Base-by-base conservation (phyloP, 1,140 invertebrate species). In the Daktulosphaira vitifoliae region DNA sequence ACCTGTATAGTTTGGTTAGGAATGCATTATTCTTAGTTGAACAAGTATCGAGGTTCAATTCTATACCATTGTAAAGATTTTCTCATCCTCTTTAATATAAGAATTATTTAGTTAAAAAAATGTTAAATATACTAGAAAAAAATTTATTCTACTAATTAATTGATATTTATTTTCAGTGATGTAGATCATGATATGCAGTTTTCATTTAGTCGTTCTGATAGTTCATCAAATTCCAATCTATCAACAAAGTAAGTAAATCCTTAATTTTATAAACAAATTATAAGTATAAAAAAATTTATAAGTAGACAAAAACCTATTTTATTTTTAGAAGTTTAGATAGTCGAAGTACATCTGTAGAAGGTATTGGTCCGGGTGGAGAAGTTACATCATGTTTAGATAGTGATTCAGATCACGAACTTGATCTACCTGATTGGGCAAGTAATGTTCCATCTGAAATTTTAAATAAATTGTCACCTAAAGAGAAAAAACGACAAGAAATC, bases 401-500 rank as follows among this genome's bases (percentile, higher is more conserved):
- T 74, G 82, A 94, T 80, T 82, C 90, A 69, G 82, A 90, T 77
- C 81, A 88, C 67, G 82, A 94, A 74, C 78, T 86, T 64, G 82
- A 88, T 79, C 81, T 87, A 25, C 83, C 85, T 1, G 84, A 87
- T 70, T 87, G 92, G 86, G 86, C 89, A 67, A 86, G 87, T 68
- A 82, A 83, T 56, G 82, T 97, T 23, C 81, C 89, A 8, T 85
- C 87, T 59, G 90, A 95, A 49, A 80, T 86, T 39, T 76, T 93
- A 7, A 76, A 81, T 16, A 77, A 81, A 54, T 78, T 92, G 50
- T 82, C 85, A 68, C 81, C 86, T 38, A 81, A 84, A 70, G 85
- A 92, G 76, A 88, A 89, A 75, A 97, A 97, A 75, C 80, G 93
- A 69, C 96, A 98, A 77, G 94, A 98, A 79, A 90, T 97, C 72